Conservation (phyloP, 2,797 vertebrate species). For the Pyrrhura leucotis region DNA sequence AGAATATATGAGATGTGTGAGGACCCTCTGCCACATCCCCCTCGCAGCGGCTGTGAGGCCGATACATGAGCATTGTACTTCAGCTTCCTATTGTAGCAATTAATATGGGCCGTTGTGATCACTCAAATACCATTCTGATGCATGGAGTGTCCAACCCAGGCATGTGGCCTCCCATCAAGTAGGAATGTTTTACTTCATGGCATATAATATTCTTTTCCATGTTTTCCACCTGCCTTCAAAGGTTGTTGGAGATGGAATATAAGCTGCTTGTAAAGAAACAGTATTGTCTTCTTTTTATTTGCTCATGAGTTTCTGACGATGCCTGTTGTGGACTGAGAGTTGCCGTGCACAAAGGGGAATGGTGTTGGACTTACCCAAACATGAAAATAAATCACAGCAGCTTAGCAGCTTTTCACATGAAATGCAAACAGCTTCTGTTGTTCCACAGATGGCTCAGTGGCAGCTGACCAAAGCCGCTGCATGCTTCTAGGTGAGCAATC, state of each 20-base stretch:
- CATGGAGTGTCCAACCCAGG: background rate
- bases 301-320: background rate
- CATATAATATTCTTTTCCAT: background rate
- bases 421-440: background rate
- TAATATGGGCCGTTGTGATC: background rate
- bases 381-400: background rate
- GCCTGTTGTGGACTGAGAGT: background rate
- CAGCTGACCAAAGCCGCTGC: background rate
- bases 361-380: background rate
- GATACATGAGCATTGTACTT: background rate
- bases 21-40: rapidly evolving
- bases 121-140: background rate
- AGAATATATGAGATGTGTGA: background rate
- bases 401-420: background rate
- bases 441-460: background rate
- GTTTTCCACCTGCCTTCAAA: background rate
- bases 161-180: background rate
- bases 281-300: background rate
- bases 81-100: background rate
- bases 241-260: background rate
- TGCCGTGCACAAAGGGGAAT: background rate
- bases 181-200: background rate
- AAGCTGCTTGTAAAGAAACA: background rate
- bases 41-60: too few species aligned
- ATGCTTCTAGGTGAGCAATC: background rate